phyloP scores from a whole-genome alignment of 2,888 invertebrate genomes.

The Raillietiella orientalis region DNA sequence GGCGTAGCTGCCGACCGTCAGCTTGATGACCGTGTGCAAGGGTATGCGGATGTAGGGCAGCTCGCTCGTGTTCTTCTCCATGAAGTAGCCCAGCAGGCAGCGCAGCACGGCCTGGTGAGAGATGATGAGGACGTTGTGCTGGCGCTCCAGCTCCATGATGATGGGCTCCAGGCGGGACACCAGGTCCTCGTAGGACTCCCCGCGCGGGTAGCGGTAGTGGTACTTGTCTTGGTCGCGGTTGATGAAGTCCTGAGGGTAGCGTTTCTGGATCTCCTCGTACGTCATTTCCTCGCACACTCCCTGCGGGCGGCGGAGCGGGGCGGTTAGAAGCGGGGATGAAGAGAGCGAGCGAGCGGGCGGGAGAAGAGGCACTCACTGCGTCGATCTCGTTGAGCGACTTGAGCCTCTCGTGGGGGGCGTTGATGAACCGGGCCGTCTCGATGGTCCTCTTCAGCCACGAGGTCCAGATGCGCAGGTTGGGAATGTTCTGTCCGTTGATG shows the following conservation, averaged over 20 bases:
- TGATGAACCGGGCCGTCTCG: slow-evolving; percentile 61
- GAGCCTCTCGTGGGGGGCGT: slow-evolving; percentile 73
- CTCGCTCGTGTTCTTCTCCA: slow-evolving; percentile 55
- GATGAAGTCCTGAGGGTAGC: slow-evolving; percentile 68
- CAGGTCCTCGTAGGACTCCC: slow-evolving; percentile 57
- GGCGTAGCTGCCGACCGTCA: slow-evolving; percentile 59
- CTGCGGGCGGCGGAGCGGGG: too few relatives aligned
- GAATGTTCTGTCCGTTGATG: slow-evolving; percentile 51
- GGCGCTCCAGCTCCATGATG: slow-evolving; percentile 60
- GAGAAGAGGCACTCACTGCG: slow-evolving; percentile 48
- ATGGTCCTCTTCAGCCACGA: slow-evolving; percentile 85
- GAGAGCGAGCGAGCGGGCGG: too few relatives aligned
- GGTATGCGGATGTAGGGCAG: slow-evolving; percentile 52
- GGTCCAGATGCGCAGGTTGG: slow-evolving; percentile 68
- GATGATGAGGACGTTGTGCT: slow-evolving; percentile 49
- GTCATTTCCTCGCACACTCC: slow-evolving; percentile 87
- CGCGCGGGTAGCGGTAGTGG: slow-evolving; percentile 21
- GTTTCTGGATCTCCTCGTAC: slow-evolving; percentile 71
- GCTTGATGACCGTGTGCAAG: slow-evolving; percentile 57
- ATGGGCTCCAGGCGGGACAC: slow-evolving; percentile 63
- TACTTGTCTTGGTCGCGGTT: slow-evolving; percentile 71
- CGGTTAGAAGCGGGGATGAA: too few relatives aligned
- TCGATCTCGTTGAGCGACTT: slow-evolving; percentile 68
- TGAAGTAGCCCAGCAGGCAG: slow-evolving; percentile 67
- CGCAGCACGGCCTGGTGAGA: slow-evolving; percentile 68